Base-by-base conservation (phyloP, 2,888 invertebrate genomes). In the Heteromurus nitidus region DNA sequence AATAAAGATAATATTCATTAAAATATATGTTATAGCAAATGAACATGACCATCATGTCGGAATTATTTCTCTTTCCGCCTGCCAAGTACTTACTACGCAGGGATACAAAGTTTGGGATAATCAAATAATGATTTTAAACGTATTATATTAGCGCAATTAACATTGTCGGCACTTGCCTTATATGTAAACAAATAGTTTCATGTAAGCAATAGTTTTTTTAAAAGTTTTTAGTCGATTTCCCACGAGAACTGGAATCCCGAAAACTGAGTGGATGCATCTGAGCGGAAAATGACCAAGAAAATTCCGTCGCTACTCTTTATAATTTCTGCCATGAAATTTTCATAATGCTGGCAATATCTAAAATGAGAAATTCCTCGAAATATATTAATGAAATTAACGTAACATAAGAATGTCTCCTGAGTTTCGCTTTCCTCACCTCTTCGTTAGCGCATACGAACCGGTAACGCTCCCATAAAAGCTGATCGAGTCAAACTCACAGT, bases 231-330 rank as follows among this genome's bases (percentile, higher is more conserved):
- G 5, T 68, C 76, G 2, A 47, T 24, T 60, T 79, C 73, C 84
- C 84, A 84, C 7, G 80, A 30, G 53, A 84, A 84, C 20, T 81
- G 68, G 67, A 84, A 84, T 9, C 84, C 84, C 7, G 69, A 77
- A 73, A 82, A 84, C 28, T 82, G 82, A 9, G 76, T 81, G 7
- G 82, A 81, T 0, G 67, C 55, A 42, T 84, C 84, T 0, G 80
- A 81, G n/a, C 68, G 60, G 30, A 84, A 82, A 24, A 72, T 69
- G 2, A 82, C 55, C 1, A 84, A 30, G 62, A 77, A 81, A 50
- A 62, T 60, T 22, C 81, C 81, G 47, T 84, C 84, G 26, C 53
- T 70, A 16, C 82, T 80, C 36, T 62, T 75, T 16, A 82, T 44
- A 13, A 60, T 47, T 53, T 80, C 80, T 36, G 30, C 73, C 30